These are phyloP conservation scores for Lucilia sericata DNA, from an alignment of 1,140 invertebrate species.

Conservation along the genomic window DNA sequence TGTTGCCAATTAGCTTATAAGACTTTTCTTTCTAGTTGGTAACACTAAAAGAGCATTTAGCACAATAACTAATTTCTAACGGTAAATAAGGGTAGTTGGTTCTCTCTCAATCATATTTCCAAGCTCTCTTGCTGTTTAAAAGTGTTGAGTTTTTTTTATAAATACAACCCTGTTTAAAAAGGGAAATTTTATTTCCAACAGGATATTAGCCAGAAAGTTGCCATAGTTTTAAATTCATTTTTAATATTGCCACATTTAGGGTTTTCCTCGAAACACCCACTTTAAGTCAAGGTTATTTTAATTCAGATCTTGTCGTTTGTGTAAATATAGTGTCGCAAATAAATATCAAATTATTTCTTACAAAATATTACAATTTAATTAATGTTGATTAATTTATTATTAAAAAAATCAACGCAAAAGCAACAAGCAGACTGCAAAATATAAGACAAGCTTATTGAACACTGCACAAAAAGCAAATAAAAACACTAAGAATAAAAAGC, in stretches of 20 bases:
- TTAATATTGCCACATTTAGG: background rate
- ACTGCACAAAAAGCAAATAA: background rate
- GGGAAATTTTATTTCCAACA: background rate
- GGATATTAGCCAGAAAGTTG: background rate
- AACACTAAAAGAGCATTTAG: background rate
- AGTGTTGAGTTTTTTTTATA: background rate
- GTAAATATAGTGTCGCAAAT: background rate
- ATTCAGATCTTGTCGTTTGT: background rate
- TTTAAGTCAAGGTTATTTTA: background rate
- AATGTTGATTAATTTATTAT: slow-evolving; percentile 8
- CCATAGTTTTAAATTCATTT: background rate
- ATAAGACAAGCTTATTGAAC: background rate
- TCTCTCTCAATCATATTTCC: background rate
- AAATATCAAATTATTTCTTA: background rate
- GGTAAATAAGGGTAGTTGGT: background rate
- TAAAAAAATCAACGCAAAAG: background rate
- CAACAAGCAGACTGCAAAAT: background rate
- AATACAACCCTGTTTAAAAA: background rate
- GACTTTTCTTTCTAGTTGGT: background rate
- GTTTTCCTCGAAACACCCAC: no score
- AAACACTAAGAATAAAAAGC: background rate
- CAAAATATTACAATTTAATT: background rate
- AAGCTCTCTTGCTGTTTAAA: background rate
- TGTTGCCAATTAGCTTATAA: background rate
- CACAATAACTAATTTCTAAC: background rate